These are phyloP conservation scores for Ahaetulla prasina DNA, from an alignment of 2,113 vertebrate genomes.

Conservation along the genomic window DNA sequence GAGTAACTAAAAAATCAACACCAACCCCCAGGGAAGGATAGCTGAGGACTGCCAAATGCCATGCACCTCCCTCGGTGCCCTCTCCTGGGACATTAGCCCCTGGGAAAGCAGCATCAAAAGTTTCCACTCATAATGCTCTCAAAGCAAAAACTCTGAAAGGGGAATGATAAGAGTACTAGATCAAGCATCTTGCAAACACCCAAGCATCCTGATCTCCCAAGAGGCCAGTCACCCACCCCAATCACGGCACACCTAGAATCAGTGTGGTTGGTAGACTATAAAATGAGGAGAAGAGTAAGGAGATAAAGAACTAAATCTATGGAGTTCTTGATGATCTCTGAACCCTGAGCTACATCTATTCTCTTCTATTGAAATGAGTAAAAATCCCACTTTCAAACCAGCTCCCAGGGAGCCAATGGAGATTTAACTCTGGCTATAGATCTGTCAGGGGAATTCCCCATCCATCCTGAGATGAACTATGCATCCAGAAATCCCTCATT, in stretches of 20 bases:
- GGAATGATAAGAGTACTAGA: not conserved
- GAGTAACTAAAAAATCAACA: not conserved
- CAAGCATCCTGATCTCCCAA: not conserved
- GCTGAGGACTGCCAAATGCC: not conserved
- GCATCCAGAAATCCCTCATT: not conserved
- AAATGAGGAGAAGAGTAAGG: not conserved
- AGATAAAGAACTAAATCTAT: not conserved
- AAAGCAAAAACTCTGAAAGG: not conserved
- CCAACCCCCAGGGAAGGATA: not conserved
- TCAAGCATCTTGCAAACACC: not conserved
- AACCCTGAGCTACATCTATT: not conserved
- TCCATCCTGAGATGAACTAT: not conserved
- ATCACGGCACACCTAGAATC: not conserved
- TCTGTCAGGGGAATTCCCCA: not conserved
- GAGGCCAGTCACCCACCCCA: not conserved
- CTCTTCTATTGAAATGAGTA: not conserved
- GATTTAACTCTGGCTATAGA: not conserved
- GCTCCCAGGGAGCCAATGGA: not conserved
- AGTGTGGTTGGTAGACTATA: not conserved
- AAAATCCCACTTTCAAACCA: not conserved
- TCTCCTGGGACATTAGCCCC: not conserved
- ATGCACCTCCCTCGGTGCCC: not conserved
- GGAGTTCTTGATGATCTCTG: not conserved
- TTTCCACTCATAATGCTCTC: not conserved
- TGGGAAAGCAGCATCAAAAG: not conserved